These are phyloP conservation scores for Gasterosteus nipponicus DNA, from an alignment of 2,113 vertebrate species.

Conservation along the genomic window DNA sequence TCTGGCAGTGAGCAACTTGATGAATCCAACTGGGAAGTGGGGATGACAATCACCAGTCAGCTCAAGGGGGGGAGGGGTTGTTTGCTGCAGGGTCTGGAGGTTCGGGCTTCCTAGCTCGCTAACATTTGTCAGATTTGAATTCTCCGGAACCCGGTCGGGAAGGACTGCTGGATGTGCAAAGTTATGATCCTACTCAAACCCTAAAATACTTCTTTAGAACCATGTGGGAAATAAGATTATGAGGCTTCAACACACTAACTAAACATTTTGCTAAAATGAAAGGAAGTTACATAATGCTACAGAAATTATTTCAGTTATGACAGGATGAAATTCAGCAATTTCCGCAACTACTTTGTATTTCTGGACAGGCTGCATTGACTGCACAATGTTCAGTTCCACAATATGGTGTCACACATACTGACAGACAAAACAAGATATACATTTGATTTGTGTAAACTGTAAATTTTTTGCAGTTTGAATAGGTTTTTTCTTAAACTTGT, in stretches of 20 bases:
- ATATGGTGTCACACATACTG: neutral
- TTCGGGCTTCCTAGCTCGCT: conserved; percentile 4
- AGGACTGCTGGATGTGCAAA: conserved; percentile 38
- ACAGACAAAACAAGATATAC: neutral
- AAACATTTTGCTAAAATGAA: neutral
- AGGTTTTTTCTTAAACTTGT: neutral
- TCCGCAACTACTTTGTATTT: neutral
- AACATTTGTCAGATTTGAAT: conserved; percentile 11
- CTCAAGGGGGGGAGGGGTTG: neutral
- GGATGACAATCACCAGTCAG: conserved; percentile 36
- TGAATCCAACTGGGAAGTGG: conserved; percentile 35
- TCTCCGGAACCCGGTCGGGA: conserved; percentile 24
- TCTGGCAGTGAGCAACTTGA: conserved; percentile 51
- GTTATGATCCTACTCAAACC: conserved; percentile 15
- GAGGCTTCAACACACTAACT: neutral
- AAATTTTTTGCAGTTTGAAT: neutral
- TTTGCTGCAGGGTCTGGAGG: neutral
- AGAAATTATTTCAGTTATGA: neutral
- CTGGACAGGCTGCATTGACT: neutral
- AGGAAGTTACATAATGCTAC: neutral
- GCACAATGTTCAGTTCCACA: neutral
- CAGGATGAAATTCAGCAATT: neutral
- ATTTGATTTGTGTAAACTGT: neutral
- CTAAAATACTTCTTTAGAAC: neutral
- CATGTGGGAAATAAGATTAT: neutral